Percentiles rank a stretch among this genome's conserved stretches.
phyloP scores from a whole-genome alignment of 2,113 vertebrate genomes.

The Acrocephalus arundinaceus region DNA sequence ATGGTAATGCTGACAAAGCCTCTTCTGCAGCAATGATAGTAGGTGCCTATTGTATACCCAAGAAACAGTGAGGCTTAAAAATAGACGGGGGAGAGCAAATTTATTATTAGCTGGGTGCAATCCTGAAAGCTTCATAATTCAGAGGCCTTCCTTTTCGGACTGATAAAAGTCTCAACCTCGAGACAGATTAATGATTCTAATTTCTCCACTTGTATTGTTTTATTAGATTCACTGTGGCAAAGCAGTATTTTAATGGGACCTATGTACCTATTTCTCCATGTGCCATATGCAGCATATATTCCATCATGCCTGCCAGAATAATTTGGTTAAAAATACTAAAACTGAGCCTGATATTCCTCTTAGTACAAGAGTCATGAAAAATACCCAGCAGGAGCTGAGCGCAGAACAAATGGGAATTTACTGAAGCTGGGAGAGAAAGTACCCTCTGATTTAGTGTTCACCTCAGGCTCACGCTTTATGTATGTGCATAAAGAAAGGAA shows the following conservation, averaged over 20 bases:
- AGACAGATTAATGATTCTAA: slow-evolving; percentile 27
- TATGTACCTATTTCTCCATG: background rate
- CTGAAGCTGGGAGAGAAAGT: background rate
- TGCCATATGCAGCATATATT: background rate
- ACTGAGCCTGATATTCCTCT: background rate
- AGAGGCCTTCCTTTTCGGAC: background rate
- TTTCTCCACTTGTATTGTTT: slow-evolving; percentile 19
- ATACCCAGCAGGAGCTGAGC: background rate
- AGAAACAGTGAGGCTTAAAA: background rate
- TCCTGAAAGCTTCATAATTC: background rate
- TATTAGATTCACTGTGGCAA: background rate
- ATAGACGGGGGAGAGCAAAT: background rate
- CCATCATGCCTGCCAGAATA: background rate
- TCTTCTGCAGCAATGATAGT: background rate
- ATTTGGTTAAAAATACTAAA: background rate
- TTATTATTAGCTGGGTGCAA: background rate
- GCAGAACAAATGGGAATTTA: background rate
- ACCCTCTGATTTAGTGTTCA: background rate
- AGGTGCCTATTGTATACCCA: background rate
- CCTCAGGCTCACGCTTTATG: background rate
- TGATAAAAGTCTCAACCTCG: background rate
- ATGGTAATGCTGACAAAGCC: slow-evolving; percentile 41
- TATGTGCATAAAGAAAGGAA: background rate
- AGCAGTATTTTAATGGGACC: background rate
- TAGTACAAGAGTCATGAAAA: background rate